phyloP scores from a whole-genome alignment of 1,140 invertebrate species.

The Archivesica marissinica region DNA sequence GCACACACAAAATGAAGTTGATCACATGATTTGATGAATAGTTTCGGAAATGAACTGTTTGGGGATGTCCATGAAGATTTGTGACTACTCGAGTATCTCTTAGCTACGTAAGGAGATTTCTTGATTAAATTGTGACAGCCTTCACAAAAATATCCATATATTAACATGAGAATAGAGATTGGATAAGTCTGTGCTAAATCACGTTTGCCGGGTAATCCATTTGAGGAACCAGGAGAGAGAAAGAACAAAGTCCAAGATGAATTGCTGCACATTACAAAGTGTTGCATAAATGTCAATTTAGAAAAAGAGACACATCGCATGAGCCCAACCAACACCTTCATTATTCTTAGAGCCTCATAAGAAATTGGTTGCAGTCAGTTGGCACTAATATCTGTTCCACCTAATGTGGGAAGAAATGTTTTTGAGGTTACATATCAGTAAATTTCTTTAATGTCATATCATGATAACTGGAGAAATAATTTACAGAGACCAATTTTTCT shows the following conservation, averaged over 20 bases:
- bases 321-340: no score
- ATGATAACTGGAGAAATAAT: no score
- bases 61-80: background rate
- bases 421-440: no score
- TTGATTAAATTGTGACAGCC: slow-evolving; percentile 8
- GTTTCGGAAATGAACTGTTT: background rate
- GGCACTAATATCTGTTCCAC: no score
- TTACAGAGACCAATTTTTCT: no score
- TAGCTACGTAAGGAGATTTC: slow-evolving; percentile 3
- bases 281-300: no score
- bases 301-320: no score
- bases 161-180: background rate
- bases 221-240: background rate
- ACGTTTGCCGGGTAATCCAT: background rate
- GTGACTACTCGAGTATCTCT: background rate
- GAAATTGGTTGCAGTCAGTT: no score
- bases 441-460: no score
- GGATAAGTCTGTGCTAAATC: background rate
- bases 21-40: background rate
- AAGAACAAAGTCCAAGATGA: background rate
- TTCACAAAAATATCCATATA: background rate
- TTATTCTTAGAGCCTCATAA: no score
- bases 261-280: background rate
- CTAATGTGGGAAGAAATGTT: no score
- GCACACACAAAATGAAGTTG: background rate